Base-by-base conservation (phyloP, 2,113 vertebrate genomes). In the Thalassoma bifasciatum region DNA sequence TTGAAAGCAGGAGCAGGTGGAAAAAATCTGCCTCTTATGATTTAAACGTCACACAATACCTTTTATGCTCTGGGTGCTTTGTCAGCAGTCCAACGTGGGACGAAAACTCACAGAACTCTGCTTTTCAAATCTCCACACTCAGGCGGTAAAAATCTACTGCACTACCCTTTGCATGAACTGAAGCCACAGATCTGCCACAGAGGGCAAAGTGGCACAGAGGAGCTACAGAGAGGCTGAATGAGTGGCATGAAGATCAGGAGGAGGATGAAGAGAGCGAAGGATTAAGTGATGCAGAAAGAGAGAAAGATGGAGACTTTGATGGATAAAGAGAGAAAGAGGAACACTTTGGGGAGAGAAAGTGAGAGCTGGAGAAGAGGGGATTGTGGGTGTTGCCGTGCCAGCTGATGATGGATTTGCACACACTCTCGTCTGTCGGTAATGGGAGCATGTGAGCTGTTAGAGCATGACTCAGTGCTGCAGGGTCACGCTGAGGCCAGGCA, bases 361-460 rank as follows among this genome's bases (percentile, higher is more conserved):
- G 71, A 60, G 50, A 36, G 57, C 69, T 34, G 61, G 49, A 4
- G 57, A 26, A 47, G 42, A 62, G 38, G 46, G 38, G 66, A 52
- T 38, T 66, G 69, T 57, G 66, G 77, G 58, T 17, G 81, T 40
- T 76, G 70, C 36, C 57, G 66, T 77, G 70, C 71, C 75, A 79
- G 76, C 40, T 68, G 71, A 85, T 83, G 75, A 86, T 83, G 73
- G 79, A 85, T 84, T 67, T 77, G 61, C 59, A 69, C 81, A 64
- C 21, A 58, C 74, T 86, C 62, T 19, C 38, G 16, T 82, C 68
- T 75, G 63, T 53, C 21, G 44, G 68, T 80, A 82, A 88, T 62
- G 57, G 72, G 79, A 86, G 83, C 30, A 17, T 75, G 77, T 37
- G 74, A 77, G 76, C 61, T 59, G 40, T 58, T 65, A 51, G 72